Conservation (phyloP, 2,888 invertebrate species). For the Fissipunctia ypsillon region DNA sequence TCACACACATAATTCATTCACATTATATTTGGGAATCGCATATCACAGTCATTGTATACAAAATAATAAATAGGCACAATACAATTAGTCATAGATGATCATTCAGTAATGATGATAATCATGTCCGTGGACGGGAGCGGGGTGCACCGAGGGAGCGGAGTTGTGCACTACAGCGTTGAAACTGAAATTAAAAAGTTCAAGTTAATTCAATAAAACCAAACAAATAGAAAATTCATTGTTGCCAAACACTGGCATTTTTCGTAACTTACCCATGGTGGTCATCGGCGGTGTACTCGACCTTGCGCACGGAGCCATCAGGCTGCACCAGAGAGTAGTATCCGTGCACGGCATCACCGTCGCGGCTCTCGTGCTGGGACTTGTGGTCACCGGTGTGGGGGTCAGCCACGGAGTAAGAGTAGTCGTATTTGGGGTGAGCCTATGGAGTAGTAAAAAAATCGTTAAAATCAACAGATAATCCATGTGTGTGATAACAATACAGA, state of each 20-base stretch:
- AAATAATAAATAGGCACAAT: constrained; percentile 50
- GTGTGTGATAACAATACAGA: neutral
- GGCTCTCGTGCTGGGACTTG: constrained; percentile 89
- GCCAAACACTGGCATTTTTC: too few relatives aligned
- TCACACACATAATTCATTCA: constrained; percentile 4
- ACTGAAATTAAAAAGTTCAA: constrained; percentile 72
- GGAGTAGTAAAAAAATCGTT: too few relatives aligned
- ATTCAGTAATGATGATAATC: constrained; percentile 76
- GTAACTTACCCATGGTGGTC: constrained; percentile 68
- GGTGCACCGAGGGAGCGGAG: constrained; percentile 81
- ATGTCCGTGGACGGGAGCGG: constrained; percentile 74
- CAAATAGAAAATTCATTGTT: too few relatives aligned
- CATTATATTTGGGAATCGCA: constrained; percentile 35
- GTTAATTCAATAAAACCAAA: too few relatives aligned
- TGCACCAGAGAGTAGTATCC: constrained; percentile 90
- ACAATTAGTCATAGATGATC: constrained; percentile 30
- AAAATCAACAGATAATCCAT: constrained; percentile 65
- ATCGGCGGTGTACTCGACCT: constrained; percentile 87
- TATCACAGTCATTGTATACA: constrained; percentile 44
- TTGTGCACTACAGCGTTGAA: constrained; percentile 88
- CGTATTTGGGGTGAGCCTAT: constrained; percentile 86
- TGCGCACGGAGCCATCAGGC: constrained; percentile 88
- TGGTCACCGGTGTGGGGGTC: constrained; percentile 91
- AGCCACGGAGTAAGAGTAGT: constrained; percentile 89
- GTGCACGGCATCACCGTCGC: constrained; percentile 90